A percentile compares a stretch with the other conserved stretches of the same genome.
Conservation (phyloP, 2,797 vertebrate species). For the Amazonetta brasiliensis region DNA sequence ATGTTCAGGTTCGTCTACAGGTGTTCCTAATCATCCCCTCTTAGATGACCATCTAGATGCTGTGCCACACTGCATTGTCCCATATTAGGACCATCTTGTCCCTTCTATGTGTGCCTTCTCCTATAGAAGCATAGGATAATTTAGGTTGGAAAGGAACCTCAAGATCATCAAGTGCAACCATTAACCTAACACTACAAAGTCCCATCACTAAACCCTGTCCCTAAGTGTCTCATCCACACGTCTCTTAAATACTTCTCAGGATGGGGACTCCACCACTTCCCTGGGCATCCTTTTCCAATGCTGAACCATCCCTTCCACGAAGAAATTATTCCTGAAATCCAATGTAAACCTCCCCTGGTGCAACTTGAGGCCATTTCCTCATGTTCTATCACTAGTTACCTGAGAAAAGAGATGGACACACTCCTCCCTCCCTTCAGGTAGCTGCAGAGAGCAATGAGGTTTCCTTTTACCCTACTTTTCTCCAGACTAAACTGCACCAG, state of each 20-base stretch:
- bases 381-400: background rate
- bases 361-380: background rate
- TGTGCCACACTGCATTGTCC: background rate
- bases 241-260: background rate
- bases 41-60: background rate
- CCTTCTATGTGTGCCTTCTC: background rate
- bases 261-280: background rate
- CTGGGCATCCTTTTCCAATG: background rate
- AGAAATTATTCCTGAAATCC: background rate
- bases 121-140: background rate
- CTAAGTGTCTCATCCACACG: background rate
- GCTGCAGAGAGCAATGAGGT: too few relatives aligned
- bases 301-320: background rate
- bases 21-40: background rate
- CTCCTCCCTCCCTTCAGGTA: too few relatives aligned
- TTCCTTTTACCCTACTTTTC: too few relatives aligned
- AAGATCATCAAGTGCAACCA: background rate
- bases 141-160: background rate
- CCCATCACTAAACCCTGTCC: background rate
- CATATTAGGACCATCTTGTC: background rate
- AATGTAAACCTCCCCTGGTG: background rate
- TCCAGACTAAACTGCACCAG: too few relatives aligned
- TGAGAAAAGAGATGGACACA: too few relatives aligned
- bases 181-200: background rate
- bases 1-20: background rate